These are phyloP conservation scores for Protonibea diacanthus DNA, from an alignment of 2,797 vertebrate species.

Conservation along the genomic window DNA sequence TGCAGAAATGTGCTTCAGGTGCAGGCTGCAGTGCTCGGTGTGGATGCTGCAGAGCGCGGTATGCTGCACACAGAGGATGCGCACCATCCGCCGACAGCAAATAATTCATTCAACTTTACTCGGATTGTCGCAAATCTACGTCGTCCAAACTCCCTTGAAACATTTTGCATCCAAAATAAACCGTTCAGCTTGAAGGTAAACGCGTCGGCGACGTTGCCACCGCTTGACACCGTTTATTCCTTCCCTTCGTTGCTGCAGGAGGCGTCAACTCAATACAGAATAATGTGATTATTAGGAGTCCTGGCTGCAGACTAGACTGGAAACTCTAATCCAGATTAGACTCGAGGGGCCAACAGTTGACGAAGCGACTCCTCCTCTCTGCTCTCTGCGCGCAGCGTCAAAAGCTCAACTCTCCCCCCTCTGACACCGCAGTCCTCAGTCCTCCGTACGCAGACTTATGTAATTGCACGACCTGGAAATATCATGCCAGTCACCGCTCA, in stretches of 20 bases:
- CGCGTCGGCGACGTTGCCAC: neutral
- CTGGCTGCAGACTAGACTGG: conserved; percentile 51
- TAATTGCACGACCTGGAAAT: conserved; percentile 55
- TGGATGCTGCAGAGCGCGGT: conserved; percentile 66
- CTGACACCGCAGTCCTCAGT: conserved; percentile 60
- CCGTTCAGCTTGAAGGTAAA: neutral
- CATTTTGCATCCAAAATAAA: neutral
- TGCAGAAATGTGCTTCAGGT: conserved; percentile 23
- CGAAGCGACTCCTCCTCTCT: conserved; percentile 41
- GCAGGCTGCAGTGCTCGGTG: conserved; percentile 62
- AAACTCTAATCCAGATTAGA: conserved; percentile 82
- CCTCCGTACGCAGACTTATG: conserved; percentile 60
- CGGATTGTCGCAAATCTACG: neutral
- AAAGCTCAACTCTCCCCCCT: conserved; percentile 42
- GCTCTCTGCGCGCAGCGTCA: conserved; percentile 49
- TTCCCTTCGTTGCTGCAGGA: conserved; percentile 14
- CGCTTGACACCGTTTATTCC: neutral
- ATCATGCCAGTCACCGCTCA: neutral
- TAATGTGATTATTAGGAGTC: conserved; percentile 73
- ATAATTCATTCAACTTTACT: conserved; percentile 40
- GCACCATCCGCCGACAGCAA: conserved; percentile 29
- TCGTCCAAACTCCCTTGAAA: neutral
- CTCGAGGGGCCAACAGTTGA: conserved; percentile 43
- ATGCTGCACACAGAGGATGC: conserved; percentile 40
- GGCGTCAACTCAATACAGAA: conserved; percentile 39